Percentiles rank a stretch among this genome's conserved stretches.
phyloP scores from a whole-genome alignment of 2,888 invertebrate genomes.

The Kryphioiulus occultus region DNA sequence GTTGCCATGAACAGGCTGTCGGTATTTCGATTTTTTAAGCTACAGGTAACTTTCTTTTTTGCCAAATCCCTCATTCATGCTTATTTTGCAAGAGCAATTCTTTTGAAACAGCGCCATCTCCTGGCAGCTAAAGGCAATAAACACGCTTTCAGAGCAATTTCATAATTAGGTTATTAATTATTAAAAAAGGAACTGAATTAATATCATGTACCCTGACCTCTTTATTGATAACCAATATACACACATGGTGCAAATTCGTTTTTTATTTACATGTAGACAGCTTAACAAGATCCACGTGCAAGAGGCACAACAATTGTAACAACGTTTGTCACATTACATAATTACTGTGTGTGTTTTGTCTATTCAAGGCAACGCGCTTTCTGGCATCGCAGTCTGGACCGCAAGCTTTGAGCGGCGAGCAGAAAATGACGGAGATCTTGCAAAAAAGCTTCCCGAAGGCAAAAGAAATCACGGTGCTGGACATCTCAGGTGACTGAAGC shows the following conservation, averaged over 20 bases:
- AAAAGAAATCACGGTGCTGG: background rate
- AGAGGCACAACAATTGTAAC: background rate
- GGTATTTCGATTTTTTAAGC: slow-evolving; percentile 18
- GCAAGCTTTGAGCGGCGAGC: background rate
- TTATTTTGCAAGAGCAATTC: background rate
- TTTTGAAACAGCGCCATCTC: background rate
- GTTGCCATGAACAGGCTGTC: slow-evolving; percentile 6
- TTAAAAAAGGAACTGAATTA: background rate
- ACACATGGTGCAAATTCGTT: background rate
- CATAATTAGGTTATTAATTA: background rate
- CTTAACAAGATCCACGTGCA: background rate
- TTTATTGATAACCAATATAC: no score
- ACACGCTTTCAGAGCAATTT: background rate
- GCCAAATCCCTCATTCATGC: background rate
- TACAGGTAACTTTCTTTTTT: background rate
- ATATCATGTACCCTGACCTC: background rate
- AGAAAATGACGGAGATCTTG: background rate
- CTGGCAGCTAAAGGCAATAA: background rate
- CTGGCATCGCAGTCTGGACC: slow-evolving; percentile 41
- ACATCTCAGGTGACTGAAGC: slow-evolving; percentile 48
- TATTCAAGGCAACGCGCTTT: slow-evolving; percentile 28
- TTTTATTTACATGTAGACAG: background rate
- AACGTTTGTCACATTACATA: background rate
- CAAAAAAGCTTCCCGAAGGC: slow-evolving; percentile 46
- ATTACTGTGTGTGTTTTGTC: no score